Conservation (phyloP, 2,888 invertebrate genomes). For the Eupeodes latifasciatus region DNA sequence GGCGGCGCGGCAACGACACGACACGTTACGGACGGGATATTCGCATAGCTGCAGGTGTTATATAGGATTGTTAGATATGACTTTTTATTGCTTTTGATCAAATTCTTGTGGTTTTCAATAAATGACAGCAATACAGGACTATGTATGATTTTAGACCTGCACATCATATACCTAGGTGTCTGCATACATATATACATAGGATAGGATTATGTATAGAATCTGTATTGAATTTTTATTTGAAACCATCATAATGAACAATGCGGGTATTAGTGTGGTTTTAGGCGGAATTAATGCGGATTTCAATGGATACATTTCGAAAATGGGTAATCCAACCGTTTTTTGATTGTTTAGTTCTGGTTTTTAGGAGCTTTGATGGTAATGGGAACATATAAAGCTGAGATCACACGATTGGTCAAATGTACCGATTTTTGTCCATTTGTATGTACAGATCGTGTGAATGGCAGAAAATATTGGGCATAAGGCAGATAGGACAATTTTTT, state of each 20-base stretch:
- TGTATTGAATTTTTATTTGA: conserved; percentile 25
- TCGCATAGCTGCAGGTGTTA: conserved; percentile 51
- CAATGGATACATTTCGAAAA: not conserved
- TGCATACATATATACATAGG: not conserved
- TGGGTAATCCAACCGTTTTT: not conserved
- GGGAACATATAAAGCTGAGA: no score
- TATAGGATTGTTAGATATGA: conserved; percentile 44
- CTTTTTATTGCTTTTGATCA: conserved; percentile 54
- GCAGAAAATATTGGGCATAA: no score
- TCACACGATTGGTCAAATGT: no score
- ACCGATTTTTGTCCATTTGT: no score
- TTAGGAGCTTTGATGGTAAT: not conserved
- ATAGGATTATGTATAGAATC: not conserved
- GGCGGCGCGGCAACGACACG: not conserved
- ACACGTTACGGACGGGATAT: not conserved
- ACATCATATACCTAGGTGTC: no score
- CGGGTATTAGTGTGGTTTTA: conserved; percentile 20
- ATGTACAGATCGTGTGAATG: no score
- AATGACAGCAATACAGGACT: not conserved
- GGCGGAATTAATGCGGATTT: conserved; percentile 19
- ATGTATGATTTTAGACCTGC: not conserved
- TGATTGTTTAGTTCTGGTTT: not conserved
- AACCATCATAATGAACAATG: not conserved
- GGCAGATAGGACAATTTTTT: no score
- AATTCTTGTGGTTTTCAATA: conserved; percentile 52